Evolutionary conservation across 2,888 invertebrate genomes (phyloP), one percentile per base, ranked within the genome.

Genomic region (Pegoplata infirma): DNA sequence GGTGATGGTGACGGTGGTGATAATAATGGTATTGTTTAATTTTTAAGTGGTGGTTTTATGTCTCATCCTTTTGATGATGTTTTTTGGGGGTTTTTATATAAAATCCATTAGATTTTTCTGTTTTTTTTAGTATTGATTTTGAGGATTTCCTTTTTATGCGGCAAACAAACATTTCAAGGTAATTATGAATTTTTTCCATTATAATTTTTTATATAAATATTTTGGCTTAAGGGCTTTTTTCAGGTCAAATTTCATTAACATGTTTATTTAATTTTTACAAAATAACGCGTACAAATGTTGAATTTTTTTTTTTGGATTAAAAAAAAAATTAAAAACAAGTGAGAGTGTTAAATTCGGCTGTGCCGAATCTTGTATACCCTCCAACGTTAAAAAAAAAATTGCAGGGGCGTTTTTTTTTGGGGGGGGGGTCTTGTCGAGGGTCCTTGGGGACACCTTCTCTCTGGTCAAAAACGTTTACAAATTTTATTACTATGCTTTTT

Each of bases 171-270:
- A 75, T 79, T 79, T 79, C 75, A 75, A 75, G 79, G 79, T 79
- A 79, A 79, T 79, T 79, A 79, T 79, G 47, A 71, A 79, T 63
- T 71, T 78, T 74, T 79, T 74, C 74, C 78, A 79, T 79, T 79
- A 75, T 66, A 79, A 66, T 61, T 61, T n/a, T 51, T 59, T 61
- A 64, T 68, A 73, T 25, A 77, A 67, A 77, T 74, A 78, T 53
- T 69, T 69, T 53, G 16, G 66, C 79, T 71, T 71, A 56, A 79
- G 75, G 79, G 71, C 66, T 67, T 71, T 75, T 55, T 25, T 25
- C 32, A 36, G 66, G 46, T 79, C 75, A 75, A 75, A 79, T 79
- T 75, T 75, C 71, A 71, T 75, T 71, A 71, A 75, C 66, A 36
- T 79, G 64, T 79, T 75, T 78, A 64, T 78, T 78, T 67, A 73